Conservation (phyloP, 2,113 vertebrate genomes). For the Apeltes quadracus region DNA sequence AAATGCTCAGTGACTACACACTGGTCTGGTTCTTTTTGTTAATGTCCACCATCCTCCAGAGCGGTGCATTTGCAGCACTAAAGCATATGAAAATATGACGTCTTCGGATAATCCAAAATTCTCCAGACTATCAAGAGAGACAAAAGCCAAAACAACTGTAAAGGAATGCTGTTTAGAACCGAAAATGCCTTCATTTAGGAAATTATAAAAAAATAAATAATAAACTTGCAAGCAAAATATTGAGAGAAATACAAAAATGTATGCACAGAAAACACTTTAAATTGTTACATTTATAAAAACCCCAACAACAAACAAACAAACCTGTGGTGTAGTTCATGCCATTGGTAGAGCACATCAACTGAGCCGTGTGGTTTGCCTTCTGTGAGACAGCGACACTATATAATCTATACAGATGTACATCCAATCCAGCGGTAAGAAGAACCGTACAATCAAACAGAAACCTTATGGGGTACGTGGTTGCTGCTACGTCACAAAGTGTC, state of each 20-base stretch:
- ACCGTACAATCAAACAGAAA: conserved; percentile 40
- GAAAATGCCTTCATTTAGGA: conserved; percentile 75
- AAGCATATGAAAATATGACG: neutral
- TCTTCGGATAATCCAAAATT: conserved; percentile 20
- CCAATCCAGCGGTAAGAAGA: conserved; percentile 33
- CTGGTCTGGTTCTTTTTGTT: conserved; percentile 10
- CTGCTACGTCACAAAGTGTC: conserved; percentile 41
- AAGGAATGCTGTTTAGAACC: conserved; percentile 79
- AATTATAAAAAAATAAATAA: conserved; percentile 80
- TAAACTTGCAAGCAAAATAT: conserved; percentile 70
- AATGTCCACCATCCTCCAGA: conserved; percentile 34
- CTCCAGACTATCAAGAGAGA: conserved; percentile 26
- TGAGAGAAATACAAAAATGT: conserved; percentile 74
- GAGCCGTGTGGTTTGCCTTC: conserved; percentile 33
- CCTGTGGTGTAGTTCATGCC: conserved; percentile 56
- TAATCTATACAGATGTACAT: conserved; percentile 44
- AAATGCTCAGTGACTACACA: conserved; percentile 42
- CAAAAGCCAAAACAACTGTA: conserved; percentile 58
- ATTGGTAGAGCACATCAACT: conserved; percentile 37
- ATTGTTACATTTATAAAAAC: conserved; percentile 54
- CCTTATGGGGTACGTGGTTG: conserved; percentile 15
- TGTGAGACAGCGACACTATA: conserved; percentile 58
- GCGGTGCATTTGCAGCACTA: conserved; percentile 13
- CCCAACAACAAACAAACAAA: conserved; percentile 65
- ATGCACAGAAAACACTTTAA: conserved; percentile 50